Evolutionary conservation across 2,888 invertebrate genomes (phyloP).

Genomic region (Tolmerus cingulatus): DNA sequence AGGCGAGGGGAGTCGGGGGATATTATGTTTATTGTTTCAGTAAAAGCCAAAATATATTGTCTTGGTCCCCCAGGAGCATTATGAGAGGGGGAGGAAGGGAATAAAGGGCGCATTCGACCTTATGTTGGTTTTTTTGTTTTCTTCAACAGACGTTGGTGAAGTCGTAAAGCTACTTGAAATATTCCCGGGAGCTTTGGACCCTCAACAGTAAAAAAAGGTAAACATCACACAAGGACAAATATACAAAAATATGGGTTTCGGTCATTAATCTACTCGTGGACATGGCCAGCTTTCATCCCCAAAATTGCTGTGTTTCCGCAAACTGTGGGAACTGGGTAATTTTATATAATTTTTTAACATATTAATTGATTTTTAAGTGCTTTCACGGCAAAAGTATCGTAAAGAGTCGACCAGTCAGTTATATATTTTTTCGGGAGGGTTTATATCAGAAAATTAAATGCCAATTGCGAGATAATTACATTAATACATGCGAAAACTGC

Average conservation of each 20-base stretch:
- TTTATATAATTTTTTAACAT: constrained; percentile 8
- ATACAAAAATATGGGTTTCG: background rate
- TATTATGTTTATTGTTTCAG: constrained; percentile 27
- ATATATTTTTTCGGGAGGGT: background rate
- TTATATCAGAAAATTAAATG: background rate
- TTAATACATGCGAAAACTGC: too few species aligned
- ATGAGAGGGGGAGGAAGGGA: background rate
- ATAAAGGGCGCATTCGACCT: background rate
- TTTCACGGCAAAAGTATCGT: background rate
- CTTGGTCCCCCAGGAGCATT: background rate
- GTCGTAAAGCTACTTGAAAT: background rate
- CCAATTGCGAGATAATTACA: background rate
- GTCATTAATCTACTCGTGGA: background rate
- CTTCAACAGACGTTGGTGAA: background rate
- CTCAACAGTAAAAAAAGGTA: background rate
- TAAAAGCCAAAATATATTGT: background rate
- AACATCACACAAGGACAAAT: background rate
- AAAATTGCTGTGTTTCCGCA: background rate
- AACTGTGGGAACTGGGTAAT: background rate
- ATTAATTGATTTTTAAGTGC: constrained; percentile 13
- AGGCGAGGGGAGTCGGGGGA: background rate
- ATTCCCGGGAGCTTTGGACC: background rate
- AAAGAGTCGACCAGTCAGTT: background rate
- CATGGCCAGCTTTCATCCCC: background rate
- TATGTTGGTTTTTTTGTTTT: background rate